Evolutionary conservation across 2,888 invertebrate genomes (phyloP).

Genomic region (Leptodirus hochenwartii): DNA sequence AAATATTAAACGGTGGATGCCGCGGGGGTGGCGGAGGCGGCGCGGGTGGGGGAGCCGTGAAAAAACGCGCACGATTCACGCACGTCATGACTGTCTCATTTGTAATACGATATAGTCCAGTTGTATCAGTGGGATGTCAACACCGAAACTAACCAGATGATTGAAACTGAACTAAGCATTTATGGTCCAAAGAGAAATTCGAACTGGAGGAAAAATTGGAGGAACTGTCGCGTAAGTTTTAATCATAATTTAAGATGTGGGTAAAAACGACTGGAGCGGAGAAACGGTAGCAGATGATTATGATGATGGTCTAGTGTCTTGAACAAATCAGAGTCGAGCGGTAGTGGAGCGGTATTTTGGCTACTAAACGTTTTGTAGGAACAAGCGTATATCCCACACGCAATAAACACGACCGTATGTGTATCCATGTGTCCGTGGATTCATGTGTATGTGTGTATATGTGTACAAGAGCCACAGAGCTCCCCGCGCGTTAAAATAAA

Average conservation of each 20-base stretch:
- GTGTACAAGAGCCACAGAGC: constrained; percentile 20
- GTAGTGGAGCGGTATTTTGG: constrained; percentile 20
- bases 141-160: too few species aligned
- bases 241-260: too few species aligned
- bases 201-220: background rate
- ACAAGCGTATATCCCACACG: constrained; percentile 20
- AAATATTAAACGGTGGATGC: constrained; percentile 21
- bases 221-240: background rate
- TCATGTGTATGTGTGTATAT: too few species aligned
- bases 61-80: too few species aligned
- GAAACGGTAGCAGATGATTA: background rate
- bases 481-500: constrained; percentile 17
- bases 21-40: constrained; percentile 9
- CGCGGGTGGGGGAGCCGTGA: constrained; percentile 2
- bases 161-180: too few species aligned
- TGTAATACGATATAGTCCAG: constrained; percentile 11
- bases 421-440: constrained; percentile 16
- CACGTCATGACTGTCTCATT: too few species aligned
- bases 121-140: too few species aligned
- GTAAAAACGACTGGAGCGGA: background rate
- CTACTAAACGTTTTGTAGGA: constrained; percentile 23
- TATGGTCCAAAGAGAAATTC: too few species aligned
- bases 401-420: constrained; percentile 19
- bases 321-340: too few species aligned
- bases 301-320: background rate